phyloP scores from a whole-genome alignment of 2,888 invertebrate genomes.

The Liposcelis brunnea region DNA sequence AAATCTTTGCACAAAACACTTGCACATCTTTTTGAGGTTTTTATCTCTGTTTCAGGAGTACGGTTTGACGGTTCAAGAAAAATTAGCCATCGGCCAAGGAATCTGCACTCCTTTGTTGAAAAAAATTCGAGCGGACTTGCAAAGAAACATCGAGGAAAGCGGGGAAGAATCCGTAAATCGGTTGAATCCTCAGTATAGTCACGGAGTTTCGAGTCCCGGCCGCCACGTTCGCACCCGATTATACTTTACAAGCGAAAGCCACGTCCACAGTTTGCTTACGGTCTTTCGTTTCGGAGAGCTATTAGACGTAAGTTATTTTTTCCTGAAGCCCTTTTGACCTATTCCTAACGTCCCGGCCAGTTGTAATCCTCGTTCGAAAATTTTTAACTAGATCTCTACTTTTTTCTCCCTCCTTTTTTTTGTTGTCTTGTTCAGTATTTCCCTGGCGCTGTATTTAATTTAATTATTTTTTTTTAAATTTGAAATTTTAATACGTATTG shows the following conservation, averaged over 20 bases:
- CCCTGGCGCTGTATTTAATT: background rate
- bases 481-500: no score
- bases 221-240: conserved; percentile 95
- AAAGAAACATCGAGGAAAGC: conserved; percentile 84
- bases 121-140: conserved; percentile 88
- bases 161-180: conserved; percentile 90
- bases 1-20: background rate
- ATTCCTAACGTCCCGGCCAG: background rate
- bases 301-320: conserved; percentile 46
- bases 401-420: conserved; percentile 12
- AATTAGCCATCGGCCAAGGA: conserved; percentile 89
- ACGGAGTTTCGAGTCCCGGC: conserved; percentile 95
- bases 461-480: no score
- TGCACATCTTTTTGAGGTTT: background rate
- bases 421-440: conserved; percentile 4
- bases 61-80: conserved; percentile 87
- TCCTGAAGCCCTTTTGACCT: background rate
- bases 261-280: conserved; percentile 93
- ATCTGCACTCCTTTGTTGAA: conserved; percentile 92
- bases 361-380: no score
- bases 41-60: conserved; percentile 53
- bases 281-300: conserved; percentile 86
- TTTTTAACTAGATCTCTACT: conserved; percentile 8
- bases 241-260: conserved; percentile 98
- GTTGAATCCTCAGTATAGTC: conserved; percentile 91